Evolutionary conservation across 2,797 vertebrate genomes (phyloP), one percentile per base, ranked within the genome.

Genomic region (Gadopsis marmoratus): DNA sequence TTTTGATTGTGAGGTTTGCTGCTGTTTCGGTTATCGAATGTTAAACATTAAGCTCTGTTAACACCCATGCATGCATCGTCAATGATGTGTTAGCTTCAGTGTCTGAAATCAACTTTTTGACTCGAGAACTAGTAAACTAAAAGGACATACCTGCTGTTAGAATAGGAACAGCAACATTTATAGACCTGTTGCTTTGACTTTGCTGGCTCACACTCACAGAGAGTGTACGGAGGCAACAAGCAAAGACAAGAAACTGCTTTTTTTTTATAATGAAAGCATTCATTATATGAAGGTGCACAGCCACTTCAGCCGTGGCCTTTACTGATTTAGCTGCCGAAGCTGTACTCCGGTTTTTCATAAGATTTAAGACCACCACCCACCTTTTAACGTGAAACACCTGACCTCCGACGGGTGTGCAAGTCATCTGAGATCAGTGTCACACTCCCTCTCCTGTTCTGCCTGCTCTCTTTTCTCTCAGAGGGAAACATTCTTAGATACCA

Each of bases 381-480:
- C 17, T 56, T 26, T 2, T 8, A n/a, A 14, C 11, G 37, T 58
- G 65, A 67, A 64, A 3, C 68, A 9, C 14, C 60, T 39, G 29
- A 39, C 48, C 31, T 66, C 31, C 3, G 54, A 79, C 79, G 78
- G 77, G 81, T 81, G 51, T 62, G 33, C 9, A 4, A 55, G 59
- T 82, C 73, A 31, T 13, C 16, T 43, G 51, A 68, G 67, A 71
- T 86, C 70, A 73, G 73, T 12, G 10, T 81, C 73, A 78, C 61
- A 4, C 54, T 21, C 37, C 31, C n/a, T 41, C 64, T 70, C 58
- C 7, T 51, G 19, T 31, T 13, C 21, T 21, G 48, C 48, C 54
- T 13, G 31, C 39, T 43, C 67, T 53, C 59, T 72, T 76, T 41
- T 55, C 75, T 39, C 5, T 71, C 13, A 12, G 17, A 29, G 10